A percentile compares a stretch with the other conserved stretches of the same genome.
Conservation (phyloP, 2,888 invertebrate genomes). For the Zygogramma bicolorata region DNA sequence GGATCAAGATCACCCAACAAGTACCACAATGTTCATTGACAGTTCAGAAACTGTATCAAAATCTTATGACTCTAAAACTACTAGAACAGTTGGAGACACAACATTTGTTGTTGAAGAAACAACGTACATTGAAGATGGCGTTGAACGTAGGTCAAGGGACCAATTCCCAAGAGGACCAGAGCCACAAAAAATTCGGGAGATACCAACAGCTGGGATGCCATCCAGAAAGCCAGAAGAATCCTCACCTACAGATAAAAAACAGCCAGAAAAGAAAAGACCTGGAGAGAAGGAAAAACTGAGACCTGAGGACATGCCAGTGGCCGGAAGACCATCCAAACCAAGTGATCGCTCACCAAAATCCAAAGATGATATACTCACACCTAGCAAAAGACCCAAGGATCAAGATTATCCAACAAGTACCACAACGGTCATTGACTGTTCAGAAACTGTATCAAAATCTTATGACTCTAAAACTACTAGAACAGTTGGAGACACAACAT, state of each 20-base stretch:
- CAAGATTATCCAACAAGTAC: conserved; percentile 5
- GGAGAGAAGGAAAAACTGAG: neutral
- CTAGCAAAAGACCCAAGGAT: neutral
- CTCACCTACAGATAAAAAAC: conserved; percentile 15
- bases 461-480: neutral
- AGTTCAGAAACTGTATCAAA: conserved; percentile 36
- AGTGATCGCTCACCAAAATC: neutral
- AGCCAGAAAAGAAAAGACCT: neutral
- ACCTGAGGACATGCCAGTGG: conserved; percentile 17
- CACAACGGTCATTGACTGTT: neutral
- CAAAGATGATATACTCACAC: neutral
- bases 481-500: neutral
- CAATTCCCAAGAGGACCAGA: conserved; percentile 12
- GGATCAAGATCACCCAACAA: neutral
- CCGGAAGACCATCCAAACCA: conserved; percentile 8
- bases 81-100: conserved; percentile 52
- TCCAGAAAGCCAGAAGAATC: neutral
- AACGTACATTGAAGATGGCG: conserved; percentile 39
- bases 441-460: neutral
- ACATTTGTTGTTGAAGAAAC: conserved; percentile 50
- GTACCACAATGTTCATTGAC: conserved; percentile 9
- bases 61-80: conserved; percentile 52
- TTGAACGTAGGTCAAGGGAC: neutral
- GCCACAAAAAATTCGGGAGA: conserved; percentile 25
- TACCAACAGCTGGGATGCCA: conserved; percentile 6